Percentiles rank a stretch among this genome's conserved stretches.
Conservation (phyloP, 2,888 invertebrate genomes). For the Microctonus hyperodae region DNA sequence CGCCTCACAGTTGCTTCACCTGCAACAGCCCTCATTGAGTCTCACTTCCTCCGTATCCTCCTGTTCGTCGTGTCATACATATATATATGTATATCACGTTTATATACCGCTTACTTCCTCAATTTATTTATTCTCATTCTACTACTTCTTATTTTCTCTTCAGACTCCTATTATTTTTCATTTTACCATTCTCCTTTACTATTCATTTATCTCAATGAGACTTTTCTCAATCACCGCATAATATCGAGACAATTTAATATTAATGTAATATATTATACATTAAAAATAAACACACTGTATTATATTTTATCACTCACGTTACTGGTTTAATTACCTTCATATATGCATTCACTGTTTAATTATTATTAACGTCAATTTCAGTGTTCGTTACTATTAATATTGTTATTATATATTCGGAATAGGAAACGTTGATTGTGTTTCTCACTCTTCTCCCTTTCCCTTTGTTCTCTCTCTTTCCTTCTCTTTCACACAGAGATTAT, state of each 20-base stretch:
- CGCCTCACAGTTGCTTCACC: conserved; percentile 38
- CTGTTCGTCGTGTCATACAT: background rate
- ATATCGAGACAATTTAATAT: background rate
- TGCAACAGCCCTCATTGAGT: conserved; percentile 38
- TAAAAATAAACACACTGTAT: background rate
- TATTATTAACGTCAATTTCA: conserved; percentile 23
- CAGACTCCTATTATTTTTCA: background rate
- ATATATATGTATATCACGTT: background rate
- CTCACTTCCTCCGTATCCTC: conserved; percentile 27
- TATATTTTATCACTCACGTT: conserved; percentile 3
- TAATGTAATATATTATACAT: background rate
- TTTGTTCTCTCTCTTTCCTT: conserved; percentile 12
- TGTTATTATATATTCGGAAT: conserved; percentile 2
- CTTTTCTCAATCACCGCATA: background rate
- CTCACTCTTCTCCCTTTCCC: conserved; percentile 22
- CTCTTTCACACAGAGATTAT: background rate
- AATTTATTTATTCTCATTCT: background rate
- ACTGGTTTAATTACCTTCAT: conserved; percentile 18
- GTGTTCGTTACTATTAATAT: conserved; percentile 12
- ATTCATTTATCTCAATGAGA: background rate
- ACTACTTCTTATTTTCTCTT: conserved; percentile 4
- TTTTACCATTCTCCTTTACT: background rate
- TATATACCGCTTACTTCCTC: background rate
- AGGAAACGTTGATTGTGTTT: conserved; percentile 15
- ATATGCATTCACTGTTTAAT: conserved; percentile 9